Evolutionary conservation across 2,888 invertebrate genomes (phyloP).

Genomic region (Oscheius sp.): DNA sequence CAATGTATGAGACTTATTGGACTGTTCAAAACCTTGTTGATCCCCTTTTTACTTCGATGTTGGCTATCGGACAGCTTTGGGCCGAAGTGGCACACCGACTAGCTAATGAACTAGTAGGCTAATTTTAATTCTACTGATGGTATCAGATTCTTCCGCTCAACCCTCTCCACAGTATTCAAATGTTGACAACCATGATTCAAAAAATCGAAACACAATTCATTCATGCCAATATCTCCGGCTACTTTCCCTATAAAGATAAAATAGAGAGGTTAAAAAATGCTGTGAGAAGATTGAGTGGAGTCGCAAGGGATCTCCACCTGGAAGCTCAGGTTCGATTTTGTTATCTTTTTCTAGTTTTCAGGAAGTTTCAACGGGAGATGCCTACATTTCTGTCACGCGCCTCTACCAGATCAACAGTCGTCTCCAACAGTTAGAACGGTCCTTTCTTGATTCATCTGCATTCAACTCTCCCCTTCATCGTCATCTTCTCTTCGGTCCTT

Average conservation of each 20-base stretch:
- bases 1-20: constrained; percentile 54
- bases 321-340: constrained; percentile 23
- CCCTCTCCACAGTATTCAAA: constrained; percentile 38
- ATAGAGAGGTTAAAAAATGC: constrained; percentile 36
- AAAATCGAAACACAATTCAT: constrained; percentile 30
- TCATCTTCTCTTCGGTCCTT: constrained; percentile 40
- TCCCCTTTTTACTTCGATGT: constrained; percentile 28
- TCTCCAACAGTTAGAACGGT: constrained; percentile 30
- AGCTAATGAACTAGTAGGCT: constrained; percentile 40
- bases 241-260: constrained; percentile 30
- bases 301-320: constrained; percentile 25
- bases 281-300: constrained; percentile 25
- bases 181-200: constrained; percentile 29
- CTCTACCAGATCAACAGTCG: constrained; percentile 31
- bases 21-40: constrained; percentile 41
- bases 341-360: constrained; percentile 12
- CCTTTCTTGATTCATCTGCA: constrained; percentile 31
- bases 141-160: constrained; percentile 45
- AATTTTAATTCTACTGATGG: background rate
- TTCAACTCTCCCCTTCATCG: constrained; percentile 32
- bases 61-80: constrained; percentile 41
- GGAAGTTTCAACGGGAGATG: constrained; percentile 26
- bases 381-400: constrained; percentile 1
- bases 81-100: constrained; percentile 38
- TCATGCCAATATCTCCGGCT: constrained; percentile 29